Evolutionary conservation across 2,113 vertebrate species (phyloP), one percentile per base, ranked within the genome.

Genomic region (Xerus inauris): DNA sequence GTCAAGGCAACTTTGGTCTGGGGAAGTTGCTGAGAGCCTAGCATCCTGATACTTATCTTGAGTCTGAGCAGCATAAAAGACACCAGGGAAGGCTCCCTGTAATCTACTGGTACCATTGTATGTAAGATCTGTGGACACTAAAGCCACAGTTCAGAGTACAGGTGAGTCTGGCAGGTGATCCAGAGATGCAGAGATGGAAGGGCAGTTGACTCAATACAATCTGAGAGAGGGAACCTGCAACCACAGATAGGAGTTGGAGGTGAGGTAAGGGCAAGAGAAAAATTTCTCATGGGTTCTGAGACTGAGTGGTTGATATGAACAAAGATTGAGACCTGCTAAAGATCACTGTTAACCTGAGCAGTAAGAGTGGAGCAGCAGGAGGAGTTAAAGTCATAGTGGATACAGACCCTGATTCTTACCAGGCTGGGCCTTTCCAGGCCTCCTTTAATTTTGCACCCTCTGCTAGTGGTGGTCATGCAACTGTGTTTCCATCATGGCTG

Each of bases 1-100:
- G 86, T 5, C 0, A 19, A 65, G 5, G 64, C 0, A 7, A 76
- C 67, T 0, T 26, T 75, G 47, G 47, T 83, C 40, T 28, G 11
- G 81, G 45, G 5, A 65, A 64, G 28, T 10, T 1, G 5, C 10
- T 40, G 59, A 24, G 14, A 30, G 12, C 54, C 14, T 4, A 26
- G 14, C 22, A 16, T 6, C 17, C 59, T 83, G 28, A 10, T 20
- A 2, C 9, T 12, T 83, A 35, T 12, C 16, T 45, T 11, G 57
- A 32, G 2, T 83, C 59, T 83, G 57, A 32, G 8, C 30, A 17
- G 22, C 16, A 69, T 1, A 54, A n/a, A 9, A 87, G 47, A 57
- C 0, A 87, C 49, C 24, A 3, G 67, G 49, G 49, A 75, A 12
- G 38, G 5, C 38, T 45, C 7, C 51, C 38, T 75, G 28, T 9